A percentile compares a stretch with the other conserved stretches of the same genome.
Conservation (phyloP, 92 coral and sea anemone species). For the Epizoanthus ramosus region DNA sequence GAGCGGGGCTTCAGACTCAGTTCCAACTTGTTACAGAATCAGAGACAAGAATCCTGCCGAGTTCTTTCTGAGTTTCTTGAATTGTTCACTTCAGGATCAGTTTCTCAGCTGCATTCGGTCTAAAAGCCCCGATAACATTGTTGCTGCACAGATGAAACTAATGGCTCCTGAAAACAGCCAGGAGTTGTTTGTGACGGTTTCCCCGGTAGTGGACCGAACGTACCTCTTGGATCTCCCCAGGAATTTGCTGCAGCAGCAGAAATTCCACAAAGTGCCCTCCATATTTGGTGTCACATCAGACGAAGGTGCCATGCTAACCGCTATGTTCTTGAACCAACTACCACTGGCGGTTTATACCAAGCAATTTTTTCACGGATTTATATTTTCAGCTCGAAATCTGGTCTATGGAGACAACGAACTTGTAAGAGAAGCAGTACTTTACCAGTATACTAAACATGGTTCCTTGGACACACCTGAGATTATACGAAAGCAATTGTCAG, state of each 20-base stretch:
- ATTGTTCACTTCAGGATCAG: constrained; percentile 23
- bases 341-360: background rate
- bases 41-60: constrained; percentile 32
- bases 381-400: background rate
- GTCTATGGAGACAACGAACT: constrained; percentile 20
- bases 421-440: constrained; percentile 51
- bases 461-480: constrained; percentile 29
- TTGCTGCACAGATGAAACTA: constrained; percentile 36
- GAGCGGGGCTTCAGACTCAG: constrained; percentile 31
- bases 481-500: constrained; percentile 29
- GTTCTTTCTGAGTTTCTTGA: constrained; percentile 9
- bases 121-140: constrained; percentile 19
- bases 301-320: constrained; percentile 12
- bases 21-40: constrained; percentile 35
- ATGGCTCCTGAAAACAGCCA: background rate
- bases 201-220: constrained; percentile 17
- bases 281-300: constrained; percentile 31
- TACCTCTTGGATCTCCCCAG: constrained; percentile 28
- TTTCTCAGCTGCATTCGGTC: constrained; percentile 13
- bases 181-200: background rate
- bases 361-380: background rate
- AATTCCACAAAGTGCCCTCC: constrained; percentile 18
- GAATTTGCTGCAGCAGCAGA: background rate
- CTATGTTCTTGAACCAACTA: background rate
- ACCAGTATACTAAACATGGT: constrained; percentile 51